Evolutionary conservation across 2,113 vertebrate species (phyloP).

Genomic region (Cepphus grylle): DNA sequence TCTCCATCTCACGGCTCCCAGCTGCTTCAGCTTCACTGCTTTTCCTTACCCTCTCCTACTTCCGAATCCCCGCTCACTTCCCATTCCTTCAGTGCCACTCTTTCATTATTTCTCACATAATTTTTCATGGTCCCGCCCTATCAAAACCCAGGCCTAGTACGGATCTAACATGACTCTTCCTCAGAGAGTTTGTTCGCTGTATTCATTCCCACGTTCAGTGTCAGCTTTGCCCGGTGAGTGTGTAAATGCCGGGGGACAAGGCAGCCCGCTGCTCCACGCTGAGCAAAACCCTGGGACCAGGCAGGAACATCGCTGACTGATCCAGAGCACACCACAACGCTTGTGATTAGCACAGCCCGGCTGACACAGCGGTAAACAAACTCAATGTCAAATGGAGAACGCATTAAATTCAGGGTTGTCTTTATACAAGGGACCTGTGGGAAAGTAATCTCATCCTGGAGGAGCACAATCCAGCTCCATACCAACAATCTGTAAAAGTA

Average conservation of each 20-base stretch:
- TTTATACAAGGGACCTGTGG: background rate
- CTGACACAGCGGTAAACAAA: background rate
- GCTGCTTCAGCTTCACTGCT: background rate
- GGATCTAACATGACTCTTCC: background rate
- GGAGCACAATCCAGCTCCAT: background rate
- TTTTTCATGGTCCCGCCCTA: background rate
- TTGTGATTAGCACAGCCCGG: background rate
- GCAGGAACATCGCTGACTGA: accelerated
- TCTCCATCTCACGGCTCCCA: background rate
- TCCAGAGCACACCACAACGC: background rate
- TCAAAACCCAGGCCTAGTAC: background rate
- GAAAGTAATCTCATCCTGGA: background rate
- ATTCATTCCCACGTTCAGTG: background rate
- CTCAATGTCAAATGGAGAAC: background rate
- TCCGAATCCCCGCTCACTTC: accelerated
- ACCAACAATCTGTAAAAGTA: background rate
- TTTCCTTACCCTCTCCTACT: background rate
- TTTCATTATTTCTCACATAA: background rate
- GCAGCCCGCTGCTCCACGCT: accelerated
- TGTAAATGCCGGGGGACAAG: background rate
- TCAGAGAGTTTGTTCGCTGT: background rate
- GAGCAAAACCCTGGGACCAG: background rate
- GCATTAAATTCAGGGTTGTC: background rate
- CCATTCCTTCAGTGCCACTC: background rate
- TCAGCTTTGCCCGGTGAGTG: background rate